Evolutionary conservation across 1,140 invertebrate genomes (phyloP).

Genomic region (Zaprionus africanus): DNA sequence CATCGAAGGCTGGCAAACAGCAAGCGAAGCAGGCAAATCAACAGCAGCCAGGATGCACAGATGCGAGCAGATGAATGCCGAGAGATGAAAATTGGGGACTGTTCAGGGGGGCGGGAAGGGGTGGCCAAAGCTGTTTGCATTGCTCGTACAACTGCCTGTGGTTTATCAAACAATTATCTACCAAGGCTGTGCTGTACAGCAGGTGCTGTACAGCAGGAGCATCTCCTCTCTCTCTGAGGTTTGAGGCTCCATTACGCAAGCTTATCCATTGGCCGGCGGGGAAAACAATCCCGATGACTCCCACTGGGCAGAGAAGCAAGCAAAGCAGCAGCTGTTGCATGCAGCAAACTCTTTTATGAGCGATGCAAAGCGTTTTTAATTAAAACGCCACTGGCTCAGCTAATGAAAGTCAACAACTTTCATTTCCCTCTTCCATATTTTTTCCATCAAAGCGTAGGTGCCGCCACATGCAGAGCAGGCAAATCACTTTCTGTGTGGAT

Average conservation of each 20-base stretch:
- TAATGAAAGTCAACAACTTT: slow-evolving; percentile 43
- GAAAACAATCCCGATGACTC: not conserved
- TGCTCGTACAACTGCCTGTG: not conserved
- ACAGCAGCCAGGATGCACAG: not conserved
- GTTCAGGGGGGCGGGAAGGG: not conserved
- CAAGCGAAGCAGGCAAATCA: slow-evolving; percentile 25
- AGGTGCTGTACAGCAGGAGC: not conserved
- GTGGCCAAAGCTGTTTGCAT: not conserved
- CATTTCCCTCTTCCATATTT: slow-evolving; percentile 6
- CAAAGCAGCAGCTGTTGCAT: slow-evolving; percentile 19
- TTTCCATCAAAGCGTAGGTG: too few relatives aligned
- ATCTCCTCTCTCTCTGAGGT: too few relatives aligned
- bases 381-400: slow-evolving; percentile 49
- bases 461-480: not conserved
- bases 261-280: not conserved
- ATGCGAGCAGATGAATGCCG: slow-evolving; percentile 12
- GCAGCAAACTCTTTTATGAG: slow-evolving; percentile 12
- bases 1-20: slow-evolving; percentile 27
- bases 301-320: not conserved
- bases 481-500: not conserved
- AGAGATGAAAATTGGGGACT: not conserved
- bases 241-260: slow-evolving; percentile 1
- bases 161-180: slow-evolving; percentile 17
- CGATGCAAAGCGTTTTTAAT: slow-evolving; percentile 60
- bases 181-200: not conserved